phyloP scores from a whole-genome alignment of 2,113 vertebrate genomes.

The Saccopteryx bilineata region DNA sequence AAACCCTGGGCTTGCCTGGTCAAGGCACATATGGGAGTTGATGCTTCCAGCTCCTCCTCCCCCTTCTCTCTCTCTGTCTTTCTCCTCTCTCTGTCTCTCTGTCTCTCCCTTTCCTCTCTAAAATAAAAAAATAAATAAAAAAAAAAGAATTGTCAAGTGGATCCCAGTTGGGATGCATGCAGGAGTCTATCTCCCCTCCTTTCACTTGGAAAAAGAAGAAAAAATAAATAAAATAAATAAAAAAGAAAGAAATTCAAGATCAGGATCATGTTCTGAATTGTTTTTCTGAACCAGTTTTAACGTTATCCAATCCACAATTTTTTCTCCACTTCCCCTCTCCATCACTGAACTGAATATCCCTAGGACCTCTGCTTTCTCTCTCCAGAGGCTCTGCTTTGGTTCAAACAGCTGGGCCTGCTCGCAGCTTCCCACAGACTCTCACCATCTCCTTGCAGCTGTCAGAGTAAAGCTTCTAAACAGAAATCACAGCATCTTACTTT shows the following conservation, averaged over 20 bases:
- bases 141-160: too few species aligned
- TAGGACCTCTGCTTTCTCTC: background rate
- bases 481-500: background rate
- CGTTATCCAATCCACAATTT: background rate
- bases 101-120: too few species aligned
- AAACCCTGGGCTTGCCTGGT: too few species aligned
- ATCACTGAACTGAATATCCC: background rate
- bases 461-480: conserved; percentile 45
- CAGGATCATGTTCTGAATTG: background rate
- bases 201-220: too few species aligned
- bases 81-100: too few species aligned
- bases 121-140: too few species aligned
- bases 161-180: too few species aligned
- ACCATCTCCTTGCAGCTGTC: background rate
- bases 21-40: too few species aligned
- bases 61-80: too few species aligned
- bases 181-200: too few species aligned
- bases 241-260: conserved; percentile 14
- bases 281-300: conserved; percentile 8
- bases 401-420: background rate
- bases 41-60: too few species aligned
- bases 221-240: too few species aligned
- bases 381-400: background rate
- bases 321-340: background rate
- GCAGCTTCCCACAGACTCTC: background rate